phyloP scores from a whole-genome alignment of 1,140 invertebrate species.

The Xylocopa sonorina region DNA sequence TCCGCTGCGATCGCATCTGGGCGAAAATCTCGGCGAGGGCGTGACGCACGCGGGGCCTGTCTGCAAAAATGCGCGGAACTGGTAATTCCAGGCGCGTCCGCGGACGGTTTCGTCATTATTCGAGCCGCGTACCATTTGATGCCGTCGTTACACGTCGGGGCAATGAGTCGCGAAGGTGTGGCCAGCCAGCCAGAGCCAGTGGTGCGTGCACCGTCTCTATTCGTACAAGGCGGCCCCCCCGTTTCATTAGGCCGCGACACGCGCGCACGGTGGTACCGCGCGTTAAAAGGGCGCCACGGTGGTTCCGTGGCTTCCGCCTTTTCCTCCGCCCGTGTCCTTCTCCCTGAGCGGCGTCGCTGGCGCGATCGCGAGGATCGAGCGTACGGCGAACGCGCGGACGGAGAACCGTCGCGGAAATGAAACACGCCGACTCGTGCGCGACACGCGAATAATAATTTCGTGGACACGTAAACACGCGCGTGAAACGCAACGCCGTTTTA shows the following conservation, averaged over 20 bases:
- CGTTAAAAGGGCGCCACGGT: constrained; percentile 14
- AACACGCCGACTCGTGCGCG: background rate
- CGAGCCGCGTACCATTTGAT: constrained; percentile 49
- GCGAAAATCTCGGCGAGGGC: constrained; percentile 22
- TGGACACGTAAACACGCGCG: background rate
- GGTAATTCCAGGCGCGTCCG: constrained; percentile 44
- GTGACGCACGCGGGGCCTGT: constrained; percentile 2
- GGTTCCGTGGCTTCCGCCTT: constrained; percentile 15
- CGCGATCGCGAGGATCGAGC: background rate
- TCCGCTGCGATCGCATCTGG: background rate
- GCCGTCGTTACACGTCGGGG: constrained; percentile 46
- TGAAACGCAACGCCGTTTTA: background rate
- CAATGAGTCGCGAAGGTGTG: constrained; percentile 50
- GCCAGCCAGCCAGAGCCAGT: constrained; percentile 28
- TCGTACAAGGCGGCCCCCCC: constrained; percentile 30
- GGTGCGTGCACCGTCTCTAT: constrained; percentile 21
- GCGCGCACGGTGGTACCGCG: constrained; percentile 8
- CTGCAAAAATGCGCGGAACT: constrained; percentile 49
- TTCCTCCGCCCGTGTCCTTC: background rate
- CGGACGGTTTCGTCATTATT: constrained; percentile 47
- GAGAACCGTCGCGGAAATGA: background rate
- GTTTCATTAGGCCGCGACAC: constrained; percentile 23
- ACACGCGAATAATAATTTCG: constrained; percentile 14
- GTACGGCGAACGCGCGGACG: background rate
- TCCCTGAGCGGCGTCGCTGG: background rate